Evolutionary conservation across 1,140 invertebrate genomes (phyloP).

Genomic region (Galleria mellonella): DNA sequence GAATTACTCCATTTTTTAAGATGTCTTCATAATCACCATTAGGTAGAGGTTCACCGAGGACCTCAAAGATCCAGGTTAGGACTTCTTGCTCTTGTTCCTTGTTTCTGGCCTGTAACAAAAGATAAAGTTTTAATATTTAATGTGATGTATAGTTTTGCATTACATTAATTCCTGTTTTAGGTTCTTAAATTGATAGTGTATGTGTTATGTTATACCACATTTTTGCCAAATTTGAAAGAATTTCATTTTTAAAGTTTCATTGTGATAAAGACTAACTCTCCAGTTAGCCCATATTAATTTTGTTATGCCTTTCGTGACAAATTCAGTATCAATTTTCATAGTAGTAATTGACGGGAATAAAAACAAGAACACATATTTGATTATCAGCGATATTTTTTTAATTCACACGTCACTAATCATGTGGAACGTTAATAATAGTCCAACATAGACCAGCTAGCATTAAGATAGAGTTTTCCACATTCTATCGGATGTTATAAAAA

Average conservation of each 20-base stretch:
- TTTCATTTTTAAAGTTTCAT: no score
- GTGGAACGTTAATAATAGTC: not conserved
- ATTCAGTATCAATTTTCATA: no score
- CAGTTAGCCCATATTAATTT: not conserved
- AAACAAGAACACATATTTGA: no score
- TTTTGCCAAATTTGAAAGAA: no score
- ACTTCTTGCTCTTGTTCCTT: constrained; percentile 95
- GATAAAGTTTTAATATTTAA: not conserved
- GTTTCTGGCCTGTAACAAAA: constrained; percentile 81
- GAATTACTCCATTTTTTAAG: constrained; percentile 91
- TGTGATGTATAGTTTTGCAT: not conserved
- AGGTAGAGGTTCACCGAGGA: constrained; percentile 91
- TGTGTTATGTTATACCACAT: no score
- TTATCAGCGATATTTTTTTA: not conserved
- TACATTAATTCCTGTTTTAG: no score
- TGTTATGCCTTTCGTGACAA: not conserved
- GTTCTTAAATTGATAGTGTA: no score
- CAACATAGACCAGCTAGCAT: not conserved
- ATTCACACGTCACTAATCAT: not conserved
- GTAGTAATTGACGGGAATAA: no score
- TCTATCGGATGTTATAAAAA: not conserved
- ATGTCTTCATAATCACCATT: constrained; percentile 92
- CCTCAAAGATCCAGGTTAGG: constrained; percentile 91
- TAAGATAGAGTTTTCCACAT: not conserved
- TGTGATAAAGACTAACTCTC: no score